Evolutionary conservation across 2,888 invertebrate species (phyloP), one percentile per base, ranked within the genome.

Genomic region (Pollenia amentaria): DNA sequence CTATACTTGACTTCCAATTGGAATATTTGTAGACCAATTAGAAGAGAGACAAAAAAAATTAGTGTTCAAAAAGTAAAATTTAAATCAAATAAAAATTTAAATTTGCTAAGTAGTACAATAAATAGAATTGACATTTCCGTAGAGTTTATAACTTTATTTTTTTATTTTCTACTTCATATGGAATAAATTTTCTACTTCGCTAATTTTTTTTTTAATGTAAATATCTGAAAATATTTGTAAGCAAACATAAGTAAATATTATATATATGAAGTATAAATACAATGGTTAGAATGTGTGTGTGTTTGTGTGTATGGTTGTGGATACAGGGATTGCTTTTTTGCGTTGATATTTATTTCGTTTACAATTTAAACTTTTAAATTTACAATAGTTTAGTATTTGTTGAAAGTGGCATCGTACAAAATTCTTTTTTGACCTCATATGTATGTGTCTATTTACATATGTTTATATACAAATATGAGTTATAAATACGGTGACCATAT

Each of bases 101-200:
- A 29, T 29, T 29, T 4, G 4, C 29, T 6, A 29, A 29, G 29
- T 6, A 6, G 4, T 29, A 29, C 29, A 6, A 29, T 29, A 29
- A 29, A 29, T 6, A 29, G 29, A 29, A 29, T 29, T 29, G 29
- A 29, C 29, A 29, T 29, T 29, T 29, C 29, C 29, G 6, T 3
- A 29, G 6, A 29, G 29, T 29, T 6, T 6, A 29, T 29, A 29
- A 29, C 3, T 6, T 11, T 57, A 14, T 55, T 55, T 55, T 60
- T 62, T 18, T 40, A 44, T 8, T 18, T 64, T 64, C 8, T 64
- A 44, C 21, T 42, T 14, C 18, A 44, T 18, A 10, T 44, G 64
- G 12, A 64, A 64, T 64, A 18, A 64, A 18, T 44, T 64, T 64
- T 64, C 18, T 44, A 44, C 14, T 62, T 64, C 21, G 64, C 21